Base-by-base conservation (phyloP, 2,888 invertebrate genomes). In the Frankliniella fusca region DNA sequence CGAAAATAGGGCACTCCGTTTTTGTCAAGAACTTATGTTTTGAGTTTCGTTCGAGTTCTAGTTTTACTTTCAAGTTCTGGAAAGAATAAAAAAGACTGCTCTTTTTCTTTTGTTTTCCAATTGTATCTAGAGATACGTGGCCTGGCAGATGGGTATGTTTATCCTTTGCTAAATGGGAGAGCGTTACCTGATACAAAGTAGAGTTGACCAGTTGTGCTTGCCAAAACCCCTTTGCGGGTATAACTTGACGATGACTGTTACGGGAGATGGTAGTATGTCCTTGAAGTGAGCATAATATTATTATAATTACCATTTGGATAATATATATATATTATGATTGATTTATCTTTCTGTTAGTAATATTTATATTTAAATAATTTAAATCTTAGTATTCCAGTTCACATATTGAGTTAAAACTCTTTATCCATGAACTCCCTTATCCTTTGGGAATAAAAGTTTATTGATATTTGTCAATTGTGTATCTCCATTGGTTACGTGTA, bases 81-180 rank as follows among this genome's bases (percentile, higher is more conserved):
- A 23, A 76, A 54, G 54, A 8, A 54, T 54, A 70, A 76, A 76
- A 54, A 76, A 76, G 70, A 76, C 70, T 76, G 70, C 70, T 23
- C 23, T 76, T 70, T 70, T 23, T 23, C n/a, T 76, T 8, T 76
- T 27, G 27, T 76, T 76, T 38, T 38, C 23, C 27, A 10, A 76
- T 27, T 76, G 70, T 76, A 76, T 23, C n/a, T 76, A 76, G 70
- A 76, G 70, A 76, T 76, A 76, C 70, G 27, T 27, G 70, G 70
- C 70, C 70, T 76, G 70, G 70, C 70, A 76, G 23, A 76, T 76
- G 70, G 70, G 70, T 76, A 76, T 27, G n/a, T 76, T 76, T 27
- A 76, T 27, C 70, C 70, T 23, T 76, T 76, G 70, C 70, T 27
- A 76, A 76, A 27, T 76, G 12, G 70, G 70, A 76, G 70, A 76